A percentile compares a stretch with the other conserved stretches of the same genome.
Evolutionary conservation across 92 coral and sea anemone species (phyloP).

Genomic region (Palythoa caribaeorum): DNA sequence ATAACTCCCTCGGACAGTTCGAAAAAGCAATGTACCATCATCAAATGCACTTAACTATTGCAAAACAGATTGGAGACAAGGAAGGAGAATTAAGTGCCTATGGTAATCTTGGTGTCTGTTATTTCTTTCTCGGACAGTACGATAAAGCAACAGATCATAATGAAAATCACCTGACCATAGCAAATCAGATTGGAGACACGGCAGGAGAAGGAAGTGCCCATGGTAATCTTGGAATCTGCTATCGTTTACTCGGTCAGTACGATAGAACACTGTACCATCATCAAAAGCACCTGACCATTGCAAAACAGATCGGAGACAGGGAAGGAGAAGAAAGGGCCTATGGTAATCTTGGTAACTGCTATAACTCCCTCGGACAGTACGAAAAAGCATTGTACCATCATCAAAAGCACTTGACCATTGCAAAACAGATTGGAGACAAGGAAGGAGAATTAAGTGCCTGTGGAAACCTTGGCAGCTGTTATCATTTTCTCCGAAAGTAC

Average conservation of each 20-base stretch:
- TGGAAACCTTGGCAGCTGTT: too few species aligned
- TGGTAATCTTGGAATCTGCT: not conserved
- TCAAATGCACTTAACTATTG: not conserved
- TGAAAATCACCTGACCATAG: not conserved
- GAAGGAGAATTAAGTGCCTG: not conserved
- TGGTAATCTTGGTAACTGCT: not conserved
- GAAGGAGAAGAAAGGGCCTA: not conserved
- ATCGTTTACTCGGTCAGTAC: not conserved
- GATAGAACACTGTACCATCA: not conserved
- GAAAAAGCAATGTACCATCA: not conserved
- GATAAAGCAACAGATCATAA: not conserved
- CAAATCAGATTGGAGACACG: not conserved
- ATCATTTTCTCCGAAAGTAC: too few species aligned
- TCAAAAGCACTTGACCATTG: not conserved
- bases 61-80: not conserved
- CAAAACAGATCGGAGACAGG: not conserved
- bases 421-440: not conserved
- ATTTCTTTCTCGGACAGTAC: not conserved
- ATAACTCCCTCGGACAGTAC: not conserved
- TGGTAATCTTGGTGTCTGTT: not conserved
- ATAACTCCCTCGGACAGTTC: not conserved
- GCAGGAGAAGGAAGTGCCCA: not conserved
- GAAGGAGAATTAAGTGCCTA: not conserved
- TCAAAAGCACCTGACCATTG: not conserved
- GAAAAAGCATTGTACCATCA: not conserved